Base-by-base conservation (phyloP, 2,888 invertebrate genomes). In the Drosophila melanosoma region DNA sequence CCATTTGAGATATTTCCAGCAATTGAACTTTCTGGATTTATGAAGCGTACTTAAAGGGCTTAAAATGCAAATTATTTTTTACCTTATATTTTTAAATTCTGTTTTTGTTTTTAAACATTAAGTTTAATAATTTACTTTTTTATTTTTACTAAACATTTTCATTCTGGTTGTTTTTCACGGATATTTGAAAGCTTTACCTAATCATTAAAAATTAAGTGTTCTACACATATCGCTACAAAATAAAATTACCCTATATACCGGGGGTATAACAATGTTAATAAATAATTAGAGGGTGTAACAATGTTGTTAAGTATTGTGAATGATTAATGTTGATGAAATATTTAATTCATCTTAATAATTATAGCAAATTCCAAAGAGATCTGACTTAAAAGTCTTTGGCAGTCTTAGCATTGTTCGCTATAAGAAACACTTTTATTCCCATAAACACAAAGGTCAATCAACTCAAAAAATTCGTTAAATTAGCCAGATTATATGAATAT, bases 1-100 rank as follows among this genome's bases (percentile, higher is more conserved):
- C 6, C 42, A 42, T 32, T 23, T 32, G 11, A 20, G 10, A 17
- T 42, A 20, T 57, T 40, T 15, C n/a, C 29, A 51, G n/a, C 40
- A 35, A 70, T 48, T 33, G n/a, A 26, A 29, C 7, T 20, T 58
- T 66, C 58, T 61, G 29, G 58, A 69, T 72, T 69, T 36, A 69
- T 75, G 61, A 36, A 5, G 36, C 26, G 1, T 3, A 7, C 26
- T 54, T n/a, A 38, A 38, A 38, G n/a, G 12, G 26, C 1, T 38
- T n/a, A 29, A 12, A 49, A 26, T 49, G 17, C 2, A 5, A 49
- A 10, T 26, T 26, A 17, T 49, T 10, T 49, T 49, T 5, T 26
- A 1, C 5, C 17, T 26, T 7, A 0, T 17, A 26, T 26, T 26
- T 10, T 49, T 3, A 4, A 20, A 45, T 23, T 23, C 20, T 3